Percentiles rank a stretch among this genome's conserved stretches.
Evolutionary conservation across 1,140 invertebrate species (phyloP).

Genomic region (Caenorhabditis latens): DNA sequence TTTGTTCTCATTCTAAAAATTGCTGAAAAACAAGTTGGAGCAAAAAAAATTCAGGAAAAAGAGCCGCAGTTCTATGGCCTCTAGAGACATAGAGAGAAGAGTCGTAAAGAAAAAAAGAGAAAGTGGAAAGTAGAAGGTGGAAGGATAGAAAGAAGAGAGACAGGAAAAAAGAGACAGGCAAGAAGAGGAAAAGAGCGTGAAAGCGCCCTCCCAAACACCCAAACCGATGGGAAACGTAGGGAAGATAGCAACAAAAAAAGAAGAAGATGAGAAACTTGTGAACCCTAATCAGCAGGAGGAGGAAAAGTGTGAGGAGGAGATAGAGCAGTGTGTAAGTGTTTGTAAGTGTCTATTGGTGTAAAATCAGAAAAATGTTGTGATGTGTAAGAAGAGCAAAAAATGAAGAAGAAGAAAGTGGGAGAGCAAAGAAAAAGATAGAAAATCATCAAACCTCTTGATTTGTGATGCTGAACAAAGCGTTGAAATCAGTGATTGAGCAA

Average conservation of each 20-base stretch:
- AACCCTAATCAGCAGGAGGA: conserved; percentile 12
- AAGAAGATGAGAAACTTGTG: background rate
- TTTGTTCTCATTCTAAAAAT: background rate
- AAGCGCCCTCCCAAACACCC: conserved; percentile 29
- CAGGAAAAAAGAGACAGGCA: background rate
- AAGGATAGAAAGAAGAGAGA: conserved; percentile 47
- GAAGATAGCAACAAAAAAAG: background rate
- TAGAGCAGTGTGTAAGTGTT: background rate
- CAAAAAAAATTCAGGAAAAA: background rate
- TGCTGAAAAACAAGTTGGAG: conserved; percentile 17
- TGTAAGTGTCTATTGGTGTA: conserved; percentile 39
- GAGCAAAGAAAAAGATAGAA: background rate
- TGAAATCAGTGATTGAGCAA: conserved; percentile 46
- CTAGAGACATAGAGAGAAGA: conserved; percentile 41
- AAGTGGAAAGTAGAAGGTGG: conserved; percentile 34
- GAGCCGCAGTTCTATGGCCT: conserved; percentile 40
- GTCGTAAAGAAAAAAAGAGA: conserved; percentile 37
- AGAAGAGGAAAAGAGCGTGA: conserved; percentile 15
- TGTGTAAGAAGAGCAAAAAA: conserved; percentile 1
- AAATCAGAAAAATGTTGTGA: conserved; percentile 48
- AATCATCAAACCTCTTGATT: conserved; percentile 55
- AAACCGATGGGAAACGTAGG: conserved; percentile 28
- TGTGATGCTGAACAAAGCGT: conserved; percentile 36
- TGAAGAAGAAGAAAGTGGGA: background rate
- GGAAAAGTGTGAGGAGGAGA: background rate